Evolutionary conservation across 2,888 invertebrate species (phyloP), one percentile per base, ranked within the genome.

Genomic region (Athripsodes cinereus): DNA sequence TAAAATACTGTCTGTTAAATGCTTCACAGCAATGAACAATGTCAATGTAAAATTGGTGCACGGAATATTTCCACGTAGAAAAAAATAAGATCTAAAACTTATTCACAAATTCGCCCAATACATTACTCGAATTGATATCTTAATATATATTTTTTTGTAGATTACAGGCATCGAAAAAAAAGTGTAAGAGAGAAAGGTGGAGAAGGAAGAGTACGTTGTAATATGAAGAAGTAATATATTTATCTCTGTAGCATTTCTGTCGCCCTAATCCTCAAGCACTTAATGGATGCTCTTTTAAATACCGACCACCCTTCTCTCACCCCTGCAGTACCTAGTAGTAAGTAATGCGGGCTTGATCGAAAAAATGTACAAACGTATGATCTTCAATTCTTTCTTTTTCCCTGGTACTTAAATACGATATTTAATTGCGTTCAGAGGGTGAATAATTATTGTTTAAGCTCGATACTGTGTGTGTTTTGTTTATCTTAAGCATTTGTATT

Each of bases 221-320:
- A 51, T 21, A 35, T 58, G 51, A 54, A 21, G 34, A 50, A 46
- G 22, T 46, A 56, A 49, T 53, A 53, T 53, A 56, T 57, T 44
- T 59, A 58, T 51, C 58, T 62, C 53, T 40, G 31, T 54, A 54
- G 62, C 19, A n/a, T 58, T 46, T 50, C 56, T 60, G 58, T 54
- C 55, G 19, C 62, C 57, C 57, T 63, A 63, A 63, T 63, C 62
- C 61, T 47, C 13, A 46, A 50, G 51, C 57, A 53, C 57, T 57
- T 61, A 59, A 63, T 62, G 57, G 63, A 63, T 61, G 63, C 59
- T 52, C 59, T 55, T 61, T 63, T 63, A 63, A 63, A 59, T 57
- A 61, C 61, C 61, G 40, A 40, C 2, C 40, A 5, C 3, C 40
- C 40, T 13, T 16, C 13, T 13, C 13, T 40, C 40, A 40, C 48